Percentiles rank a stretch among this genome's conserved stretches.
These are phyloP conservation scores for Dryocosmus kuriphilus DNA, from an alignment of 2,888 invertebrate species.

Conservation along the genomic window DNA sequence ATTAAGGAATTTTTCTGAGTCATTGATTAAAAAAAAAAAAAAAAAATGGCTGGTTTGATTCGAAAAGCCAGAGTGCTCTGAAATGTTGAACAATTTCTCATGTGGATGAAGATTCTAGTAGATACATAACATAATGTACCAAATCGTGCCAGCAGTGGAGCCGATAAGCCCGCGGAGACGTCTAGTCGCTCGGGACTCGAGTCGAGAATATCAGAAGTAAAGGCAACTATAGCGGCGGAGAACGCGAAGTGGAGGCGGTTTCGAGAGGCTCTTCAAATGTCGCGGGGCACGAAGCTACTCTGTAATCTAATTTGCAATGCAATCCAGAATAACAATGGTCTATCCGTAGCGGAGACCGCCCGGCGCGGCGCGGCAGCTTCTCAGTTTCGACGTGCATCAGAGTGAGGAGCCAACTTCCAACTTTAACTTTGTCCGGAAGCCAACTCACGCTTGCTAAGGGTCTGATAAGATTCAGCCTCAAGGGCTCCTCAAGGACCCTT, in stretches of 20 bases:
- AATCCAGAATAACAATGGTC: conserved; percentile 65
- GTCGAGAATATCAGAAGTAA: conserved; percentile 1
- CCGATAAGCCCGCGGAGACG: conserved; percentile 22
- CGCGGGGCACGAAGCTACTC: conserved; percentile 50
- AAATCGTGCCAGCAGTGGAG: conserved; percentile 2
- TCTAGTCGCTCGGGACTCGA: conserved; percentile 22
- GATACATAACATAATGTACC: conserved; percentile 13
- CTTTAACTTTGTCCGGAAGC: conserved; percentile 49
- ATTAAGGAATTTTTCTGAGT: neutral
- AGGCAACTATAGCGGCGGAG: neutral
- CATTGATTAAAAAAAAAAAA: no score
- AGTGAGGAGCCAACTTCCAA: conserved; percentile 46
- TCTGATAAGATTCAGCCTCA: neutral
- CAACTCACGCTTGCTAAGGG: conserved; percentile 25
- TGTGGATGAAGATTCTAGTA: conserved; percentile 6
- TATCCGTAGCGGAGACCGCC: conserved; percentile 41
- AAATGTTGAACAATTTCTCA: neutral
- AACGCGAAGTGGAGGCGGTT: conserved; percentile 7
- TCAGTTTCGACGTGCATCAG: neutral
- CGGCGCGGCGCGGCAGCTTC: conserved; percentile 34
- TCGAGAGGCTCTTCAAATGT: conserved; percentile 32
- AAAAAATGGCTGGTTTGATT: neutral
- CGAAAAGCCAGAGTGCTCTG: neutral
- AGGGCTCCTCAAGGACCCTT: conserved; percentile 28
- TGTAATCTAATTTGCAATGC: conserved; percentile 66